Percentiles rank a stretch among this genome's conserved stretches.
These are phyloP conservation scores for Smutsia temminckii DNA, from an alignment of 2,797 vertebrate species.

Conservation along the genomic window DNA sequence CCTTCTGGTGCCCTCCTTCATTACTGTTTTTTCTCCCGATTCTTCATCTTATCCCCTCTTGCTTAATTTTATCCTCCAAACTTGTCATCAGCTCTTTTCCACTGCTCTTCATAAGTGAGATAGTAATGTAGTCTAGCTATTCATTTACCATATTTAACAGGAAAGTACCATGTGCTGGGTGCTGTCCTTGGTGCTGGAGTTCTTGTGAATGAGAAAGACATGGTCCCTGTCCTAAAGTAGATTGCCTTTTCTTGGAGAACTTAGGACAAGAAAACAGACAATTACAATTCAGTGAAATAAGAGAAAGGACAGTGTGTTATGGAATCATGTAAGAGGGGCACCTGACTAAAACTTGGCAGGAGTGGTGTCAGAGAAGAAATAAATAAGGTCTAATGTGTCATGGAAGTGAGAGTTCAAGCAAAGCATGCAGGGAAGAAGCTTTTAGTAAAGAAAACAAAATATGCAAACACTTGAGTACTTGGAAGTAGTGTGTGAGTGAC, in stretches of 20 bases:
- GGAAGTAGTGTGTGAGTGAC: background rate
- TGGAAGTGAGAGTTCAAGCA: background rate
- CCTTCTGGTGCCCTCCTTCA: background rate
- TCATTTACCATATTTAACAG: background rate
- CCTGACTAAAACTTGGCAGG: background rate
- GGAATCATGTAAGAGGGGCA: background rate
- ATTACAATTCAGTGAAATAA: background rate
- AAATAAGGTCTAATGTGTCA: background rate
- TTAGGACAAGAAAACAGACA: background rate
- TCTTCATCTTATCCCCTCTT: background rate
- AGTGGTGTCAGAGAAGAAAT: background rate
- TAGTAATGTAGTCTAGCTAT: background rate
- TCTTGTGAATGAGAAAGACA: background rate
- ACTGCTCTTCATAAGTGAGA: background rate
- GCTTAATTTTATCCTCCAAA: background rate
- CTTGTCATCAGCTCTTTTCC: background rate
- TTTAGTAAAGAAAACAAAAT: background rate
- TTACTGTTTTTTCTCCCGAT: background rate
- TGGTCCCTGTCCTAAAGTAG: background rate
- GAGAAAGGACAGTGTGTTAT: background rate
- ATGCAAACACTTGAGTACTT: background rate
- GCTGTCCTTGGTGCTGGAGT: slow-evolving; percentile 55
- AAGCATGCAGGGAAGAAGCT: background rate
- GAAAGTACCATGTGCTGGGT: fast-evolving
- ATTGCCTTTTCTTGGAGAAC: background rate